These are phyloP conservation scores for Listronotus oregonensis DNA, from an alignment of 1,140 invertebrate species.

Conservation along the genomic window DNA sequence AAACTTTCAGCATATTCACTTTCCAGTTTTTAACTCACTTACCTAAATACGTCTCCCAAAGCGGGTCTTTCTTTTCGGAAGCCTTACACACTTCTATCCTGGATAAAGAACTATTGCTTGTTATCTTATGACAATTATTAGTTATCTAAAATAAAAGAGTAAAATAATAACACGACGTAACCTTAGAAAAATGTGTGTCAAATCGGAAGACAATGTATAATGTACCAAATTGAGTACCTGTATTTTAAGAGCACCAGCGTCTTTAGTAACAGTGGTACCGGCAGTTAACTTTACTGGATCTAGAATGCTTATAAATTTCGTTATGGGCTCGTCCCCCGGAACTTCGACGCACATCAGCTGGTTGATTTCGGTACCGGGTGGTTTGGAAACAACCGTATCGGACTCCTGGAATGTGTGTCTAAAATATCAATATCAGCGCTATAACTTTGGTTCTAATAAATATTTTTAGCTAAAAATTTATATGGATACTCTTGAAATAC, in stretches of 20 bases:
- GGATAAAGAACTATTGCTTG: conserved; percentile 57
- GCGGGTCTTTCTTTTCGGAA: conserved; percentile 57
- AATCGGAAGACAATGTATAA: too few relatives aligned
- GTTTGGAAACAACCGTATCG: conserved; percentile 28
- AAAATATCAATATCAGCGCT: neutral
- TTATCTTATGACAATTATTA: conserved; percentile 61
- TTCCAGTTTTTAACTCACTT: too few relatives aligned
- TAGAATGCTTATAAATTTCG: conserved; percentile 51
- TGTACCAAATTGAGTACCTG: conserved; percentile 43
- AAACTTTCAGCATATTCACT: too few relatives aligned
- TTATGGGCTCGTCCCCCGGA: conserved; percentile 52
- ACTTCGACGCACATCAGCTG: conserved; percentile 53
- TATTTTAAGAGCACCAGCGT: conserved; percentile 46
- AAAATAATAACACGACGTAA: too few relatives aligned
- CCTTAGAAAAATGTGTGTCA: too few relatives aligned
- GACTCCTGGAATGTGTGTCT: conserved; percentile 13
- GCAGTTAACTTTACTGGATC: conserved; percentile 49
- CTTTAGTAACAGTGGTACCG: conserved; percentile 49
- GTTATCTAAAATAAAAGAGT: conserved; percentile 55
- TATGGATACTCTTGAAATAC: too few relatives aligned
- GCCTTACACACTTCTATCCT: conserved; percentile 61
- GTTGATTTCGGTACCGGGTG: conserved; percentile 52
- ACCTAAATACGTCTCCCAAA: conserved; percentile 67
- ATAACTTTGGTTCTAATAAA: too few relatives aligned
- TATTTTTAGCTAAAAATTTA: too few relatives aligned